These are phyloP conservation scores for Heteromormyrus szaboi DNA, from an alignment of 2,797 vertebrate genomes.

Conservation along the genomic window DNA sequence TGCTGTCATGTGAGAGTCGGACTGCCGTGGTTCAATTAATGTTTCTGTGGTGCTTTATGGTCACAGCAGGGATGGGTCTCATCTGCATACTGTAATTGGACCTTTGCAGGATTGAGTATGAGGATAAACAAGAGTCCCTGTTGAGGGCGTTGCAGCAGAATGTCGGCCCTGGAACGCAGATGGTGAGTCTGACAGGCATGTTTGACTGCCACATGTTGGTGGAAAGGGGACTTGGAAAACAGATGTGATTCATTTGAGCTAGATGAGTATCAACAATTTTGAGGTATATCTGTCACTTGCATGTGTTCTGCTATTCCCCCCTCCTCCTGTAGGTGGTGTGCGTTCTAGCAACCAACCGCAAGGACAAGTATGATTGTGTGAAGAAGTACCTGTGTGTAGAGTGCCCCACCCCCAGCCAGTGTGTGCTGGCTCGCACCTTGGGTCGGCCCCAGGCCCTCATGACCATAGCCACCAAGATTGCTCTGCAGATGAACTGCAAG, in stretches of 20 bases:
- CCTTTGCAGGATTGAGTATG: conserved; percentile 73
- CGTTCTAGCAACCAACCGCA: conserved; percentile 75
- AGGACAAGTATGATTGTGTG: conserved; percentile 84
- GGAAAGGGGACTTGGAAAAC: background rate
- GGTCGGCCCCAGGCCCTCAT: conserved; percentile 70
- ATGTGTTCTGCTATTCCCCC: background rate
- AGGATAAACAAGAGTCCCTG: conserved; percentile 80
- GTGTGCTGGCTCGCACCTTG: conserved; percentile 78
- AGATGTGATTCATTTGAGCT: background rate
- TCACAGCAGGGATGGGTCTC: background rate
- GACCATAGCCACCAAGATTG: conserved; percentile 88
- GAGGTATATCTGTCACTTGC: background rate
- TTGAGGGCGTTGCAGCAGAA: conserved; percentile 74
- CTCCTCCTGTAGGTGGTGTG: conserved; percentile 73
- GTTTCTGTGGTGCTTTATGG: background rate
- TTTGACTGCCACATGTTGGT: background rate
- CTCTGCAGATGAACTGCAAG: conserved; percentile 90
- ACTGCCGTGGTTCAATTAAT: background rate
- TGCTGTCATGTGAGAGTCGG: conserved; percentile 68
- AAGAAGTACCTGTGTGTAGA: conserved; percentile 91
- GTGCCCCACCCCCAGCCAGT: conserved; percentile 87
- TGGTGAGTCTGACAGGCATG: conserved; percentile 56
- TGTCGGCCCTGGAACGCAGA: conserved; percentile 66
- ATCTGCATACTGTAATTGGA: background rate
- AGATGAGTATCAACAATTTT: background rate